Conservation (phyloP, 2,113 vertebrate species). For the Anser brachyrhynchus region DNA sequence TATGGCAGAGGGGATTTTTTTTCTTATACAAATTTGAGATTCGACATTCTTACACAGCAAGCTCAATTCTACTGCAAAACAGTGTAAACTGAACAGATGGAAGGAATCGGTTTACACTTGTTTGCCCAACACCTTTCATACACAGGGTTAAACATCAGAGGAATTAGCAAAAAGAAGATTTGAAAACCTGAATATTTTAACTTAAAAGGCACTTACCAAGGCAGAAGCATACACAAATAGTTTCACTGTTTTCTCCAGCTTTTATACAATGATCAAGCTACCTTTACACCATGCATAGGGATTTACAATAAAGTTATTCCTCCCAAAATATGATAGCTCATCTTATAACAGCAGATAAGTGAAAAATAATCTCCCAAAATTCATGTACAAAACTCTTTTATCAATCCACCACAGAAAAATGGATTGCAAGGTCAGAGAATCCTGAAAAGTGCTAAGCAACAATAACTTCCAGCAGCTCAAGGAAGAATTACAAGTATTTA, state of each 20-base stretch:
- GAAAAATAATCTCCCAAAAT: background rate
- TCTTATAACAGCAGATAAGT: background rate
- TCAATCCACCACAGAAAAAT: background rate
- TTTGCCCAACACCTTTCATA: background rate
- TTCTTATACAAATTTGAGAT: background rate
- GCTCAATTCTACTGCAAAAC: background rate
- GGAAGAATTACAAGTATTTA: background rate
- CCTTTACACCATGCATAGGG: background rate
- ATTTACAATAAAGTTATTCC: background rate
- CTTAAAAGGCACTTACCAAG: background rate
- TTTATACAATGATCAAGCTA: background rate
- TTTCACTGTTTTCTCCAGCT: background rate
- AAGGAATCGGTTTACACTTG: background rate
- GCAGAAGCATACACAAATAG: background rate
- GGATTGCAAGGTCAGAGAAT: background rate
- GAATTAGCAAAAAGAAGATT: background rate
- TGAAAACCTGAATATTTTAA: background rate
- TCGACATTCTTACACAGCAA: background rate
- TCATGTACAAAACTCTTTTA: background rate
- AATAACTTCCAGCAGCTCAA: background rate
- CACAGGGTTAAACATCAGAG: background rate
- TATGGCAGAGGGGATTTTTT: background rate
- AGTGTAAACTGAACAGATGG: background rate
- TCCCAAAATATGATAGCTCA: background rate
- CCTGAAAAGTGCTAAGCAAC: background rate